Evolutionary conservation across 2,797 vertebrate species (phyloP).

Genomic region (Hybognathus amarus): DNA sequence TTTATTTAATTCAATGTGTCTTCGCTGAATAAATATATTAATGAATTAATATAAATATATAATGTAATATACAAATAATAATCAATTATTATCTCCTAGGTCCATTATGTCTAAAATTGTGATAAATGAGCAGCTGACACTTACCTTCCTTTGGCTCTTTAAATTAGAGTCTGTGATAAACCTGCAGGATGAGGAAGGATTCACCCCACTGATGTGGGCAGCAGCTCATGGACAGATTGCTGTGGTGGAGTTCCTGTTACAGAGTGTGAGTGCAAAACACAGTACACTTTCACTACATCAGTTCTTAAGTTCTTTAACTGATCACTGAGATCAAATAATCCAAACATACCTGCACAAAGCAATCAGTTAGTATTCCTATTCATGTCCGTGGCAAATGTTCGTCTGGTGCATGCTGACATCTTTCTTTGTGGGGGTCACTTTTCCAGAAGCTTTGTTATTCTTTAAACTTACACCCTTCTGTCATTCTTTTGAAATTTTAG

Average conservation of each 20-base stretch:
- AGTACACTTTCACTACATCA: not conserved
- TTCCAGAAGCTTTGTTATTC: not conserved
- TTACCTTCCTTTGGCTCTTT: not conserved
- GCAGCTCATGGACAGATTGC: slow-evolving; percentile 98
- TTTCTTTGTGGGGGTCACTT: not conserved
- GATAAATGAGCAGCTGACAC: not conserved
- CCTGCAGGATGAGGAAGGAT: slow-evolving; percentile 96
- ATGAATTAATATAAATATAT: no score
- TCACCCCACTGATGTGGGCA: slow-evolving; percentile 98
- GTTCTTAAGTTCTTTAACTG: not conserved
- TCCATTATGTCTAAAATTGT: not conserved
- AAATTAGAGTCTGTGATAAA: slow-evolving; percentile 93
- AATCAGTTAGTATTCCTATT: not conserved
- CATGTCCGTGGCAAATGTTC: not conserved
- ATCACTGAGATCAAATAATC: not conserved
- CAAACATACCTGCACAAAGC: not conserved
- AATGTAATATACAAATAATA: no score
- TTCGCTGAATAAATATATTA: not conserved
- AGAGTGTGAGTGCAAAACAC: slow-evolving; percentile 82
- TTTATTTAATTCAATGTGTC: not conserved
- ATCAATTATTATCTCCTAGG: not conserved
- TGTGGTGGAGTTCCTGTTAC: slow-evolving; percentile 96
- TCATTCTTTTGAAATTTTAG: not conserved
- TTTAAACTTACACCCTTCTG: not conserved
- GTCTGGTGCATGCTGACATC: not conserved